Evolutionary conservation across 2,888 invertebrate genomes (phyloP), one percentile per base, ranked within the genome.

Genomic region (Plusia festucae): DNA sequence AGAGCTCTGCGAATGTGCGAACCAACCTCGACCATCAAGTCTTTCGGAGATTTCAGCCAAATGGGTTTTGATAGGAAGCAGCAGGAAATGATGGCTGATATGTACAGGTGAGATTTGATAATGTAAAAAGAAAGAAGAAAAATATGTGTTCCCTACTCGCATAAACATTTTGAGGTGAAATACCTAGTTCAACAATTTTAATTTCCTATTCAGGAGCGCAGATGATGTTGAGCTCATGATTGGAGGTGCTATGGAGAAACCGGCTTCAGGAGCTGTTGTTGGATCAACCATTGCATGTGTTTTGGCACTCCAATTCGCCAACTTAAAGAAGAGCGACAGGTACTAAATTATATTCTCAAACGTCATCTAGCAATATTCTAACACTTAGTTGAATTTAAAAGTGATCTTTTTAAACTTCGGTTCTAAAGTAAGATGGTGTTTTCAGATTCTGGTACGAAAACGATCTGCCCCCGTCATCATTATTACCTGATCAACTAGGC

Each of bases 381-480:
- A 24, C 5, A 24, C 24, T 24, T 24, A 3, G 24, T 24, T 24
- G 24, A 24, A 24, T 3, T 24, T 3, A 24, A 24, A 24, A 24
- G 2, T 5, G 7, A 30, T 6, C 11, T 30, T 11, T 30, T 30
- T 30, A 30, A 6, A 11, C 30, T 6, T 11, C 9, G 1, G 8
- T 9, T 30, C 30, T 30, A 30, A 30, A 11, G 1, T 30, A 30
- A 11, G 9, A 30, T 30, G 3, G 0, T 5, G 5, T 65, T 59
- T 78, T 9, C 83, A 95, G 99, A 71, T 99, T 98, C 89, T 99
- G 99, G 98, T 99, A 98, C 85, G 99, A 99, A 90, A 99, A 99
- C 87, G 98, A 99, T 85, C 95, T 98, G 53, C 98, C 98, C 0
- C 98, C 98, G 0, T 98, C 98, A 16, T 97, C 98, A 0, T 96